These are phyloP conservation scores for Sesamia nonagrioides DNA, from an alignment of 1,140 invertebrate species.

Conservation along the genomic window DNA sequence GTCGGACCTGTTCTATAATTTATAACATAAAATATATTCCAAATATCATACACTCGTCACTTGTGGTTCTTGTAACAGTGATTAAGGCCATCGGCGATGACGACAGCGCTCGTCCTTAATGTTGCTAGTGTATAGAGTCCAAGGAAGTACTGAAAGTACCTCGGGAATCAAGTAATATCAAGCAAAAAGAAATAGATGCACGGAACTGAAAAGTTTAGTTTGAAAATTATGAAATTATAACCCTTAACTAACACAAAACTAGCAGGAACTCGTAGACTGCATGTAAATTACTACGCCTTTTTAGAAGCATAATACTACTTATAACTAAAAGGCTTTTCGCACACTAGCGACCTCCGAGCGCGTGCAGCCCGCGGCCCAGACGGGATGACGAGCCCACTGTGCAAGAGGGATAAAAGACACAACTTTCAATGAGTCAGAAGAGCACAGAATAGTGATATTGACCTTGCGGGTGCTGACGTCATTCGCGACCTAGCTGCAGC, in stretches of 20 bases:
- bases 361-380: conserved; percentile 76
- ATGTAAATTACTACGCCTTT: conserved; percentile 19
- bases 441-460: conserved; percentile 76
- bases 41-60: too few relatives aligned
- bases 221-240: too few relatives aligned
- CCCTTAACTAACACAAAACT: neutral
- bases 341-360: conserved; percentile 41
- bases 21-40: too few relatives aligned
- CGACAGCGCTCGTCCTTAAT: too few relatives aligned
- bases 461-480: conserved; percentile 83
- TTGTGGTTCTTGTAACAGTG: too few relatives aligned
- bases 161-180: too few relatives aligned
- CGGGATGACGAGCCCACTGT: conserved; percentile 69
- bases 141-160: too few relatives aligned
- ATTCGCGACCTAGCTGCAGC: conserved; percentile 84
- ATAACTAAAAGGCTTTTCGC: conserved; percentile 21
- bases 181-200: too few relatives aligned
- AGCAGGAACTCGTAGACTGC: neutral
- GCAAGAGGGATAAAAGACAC: conserved; percentile 59
- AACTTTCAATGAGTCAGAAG: conserved; percentile 32
- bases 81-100: too few relatives aligned
- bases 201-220: too few relatives aligned
- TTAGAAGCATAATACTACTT: conserved; percentile 8
- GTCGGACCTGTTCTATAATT: too few relatives aligned
- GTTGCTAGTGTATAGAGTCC: too few relatives aligned